Conservation (phyloP, 2,888 invertebrate genomes). For the Melipona beecheii region DNA sequence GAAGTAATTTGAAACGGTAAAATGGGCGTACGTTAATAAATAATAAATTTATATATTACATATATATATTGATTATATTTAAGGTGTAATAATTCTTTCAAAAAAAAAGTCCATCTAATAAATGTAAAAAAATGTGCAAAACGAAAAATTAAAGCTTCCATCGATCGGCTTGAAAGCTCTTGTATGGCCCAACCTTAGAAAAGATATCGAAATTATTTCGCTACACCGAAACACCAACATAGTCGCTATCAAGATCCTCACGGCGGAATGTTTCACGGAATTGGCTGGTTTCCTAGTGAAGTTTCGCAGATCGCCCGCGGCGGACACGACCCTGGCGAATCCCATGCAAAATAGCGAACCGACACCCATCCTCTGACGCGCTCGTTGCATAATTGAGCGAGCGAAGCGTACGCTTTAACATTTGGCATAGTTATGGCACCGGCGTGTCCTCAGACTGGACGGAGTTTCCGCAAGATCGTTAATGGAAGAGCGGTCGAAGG, state of each 20-base stretch:
- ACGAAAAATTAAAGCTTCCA: background rate
- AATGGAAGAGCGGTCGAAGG: conserved; percentile 45
- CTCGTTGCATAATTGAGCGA: conserved; percentile 51
- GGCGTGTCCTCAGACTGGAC: conserved; percentile 7
- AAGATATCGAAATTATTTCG: background rate
- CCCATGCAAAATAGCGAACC: conserved; percentile 46
- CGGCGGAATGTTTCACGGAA: conserved; percentile 7
- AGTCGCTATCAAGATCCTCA: conserved; percentile 1
- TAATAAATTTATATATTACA: too few species aligned
- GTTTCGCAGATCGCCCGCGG: conserved; percentile 38
- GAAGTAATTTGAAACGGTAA: too few species aligned
- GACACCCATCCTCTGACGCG: conserved; percentile 52
- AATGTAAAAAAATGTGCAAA: too few species aligned
- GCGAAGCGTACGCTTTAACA: conserved; percentile 38
- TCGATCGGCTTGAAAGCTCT: background rate
- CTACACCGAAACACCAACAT: background rate
- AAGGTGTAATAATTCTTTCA: too few species aligned
- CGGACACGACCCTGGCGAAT: conserved; percentile 11
- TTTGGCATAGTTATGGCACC: conserved; percentile 60
- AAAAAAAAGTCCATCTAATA: too few species aligned
- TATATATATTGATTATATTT: too few species aligned
- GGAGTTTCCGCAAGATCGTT: conserved; percentile 41
- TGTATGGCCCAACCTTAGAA: background rate
- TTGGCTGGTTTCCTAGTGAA: conserved; percentile 24
- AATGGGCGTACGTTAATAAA: too few species aligned